Base-by-base conservation (phyloP, 2,888 invertebrate genomes). In the Cryptosula pallasiana region DNA sequence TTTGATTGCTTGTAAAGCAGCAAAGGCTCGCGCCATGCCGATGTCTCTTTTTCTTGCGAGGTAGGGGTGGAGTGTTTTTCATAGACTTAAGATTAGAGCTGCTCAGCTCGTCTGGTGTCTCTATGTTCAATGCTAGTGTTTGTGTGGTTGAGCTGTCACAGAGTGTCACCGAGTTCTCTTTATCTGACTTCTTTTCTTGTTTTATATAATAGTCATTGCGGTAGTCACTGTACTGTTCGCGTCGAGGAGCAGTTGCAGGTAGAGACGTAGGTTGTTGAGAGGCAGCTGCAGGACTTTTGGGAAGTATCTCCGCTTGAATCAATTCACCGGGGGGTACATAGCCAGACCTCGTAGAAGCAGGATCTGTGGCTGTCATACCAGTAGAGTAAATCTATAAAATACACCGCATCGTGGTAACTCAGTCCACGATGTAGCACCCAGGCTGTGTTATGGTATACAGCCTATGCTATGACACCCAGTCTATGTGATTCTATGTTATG, bases 181-280 rank as follows among this genome's bases (percentile, higher is more conserved):
- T 57, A 5, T n/a, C 57, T 5, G 57, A 57, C n/a, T 32, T 63
- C 32, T 63, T 27, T 27, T 63, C 63, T 27, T 63, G 63, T 32
- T 63, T 63, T 32, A 63, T 32, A n/a, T 63, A 63, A 32, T 63
- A 63, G 32, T 63, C 63, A 63, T 63, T 63, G n/a, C 63, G 63
- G n/a, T 63, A 63, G n/a, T 63, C 63, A 32, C 63, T 63, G 27
- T 63, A 63, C 34, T 63, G 63, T 2, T 32, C 63, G 3, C 63
- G 27, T 27, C 63, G n/a, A 27, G 63, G 34, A 9, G 27, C 32
- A 32, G 45, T 13, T 20, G 27, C 34, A 32, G 63, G 63, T 5
- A 63, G 63, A 29, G 63, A 29, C n/a, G 32, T 13, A 9, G 63
- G 63, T 63, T 63, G 25, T 5, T 9, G 29, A 25, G 63, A 63